Conservation (phyloP, 2,113 vertebrate species). For the Atrichornis clamosus region DNA sequence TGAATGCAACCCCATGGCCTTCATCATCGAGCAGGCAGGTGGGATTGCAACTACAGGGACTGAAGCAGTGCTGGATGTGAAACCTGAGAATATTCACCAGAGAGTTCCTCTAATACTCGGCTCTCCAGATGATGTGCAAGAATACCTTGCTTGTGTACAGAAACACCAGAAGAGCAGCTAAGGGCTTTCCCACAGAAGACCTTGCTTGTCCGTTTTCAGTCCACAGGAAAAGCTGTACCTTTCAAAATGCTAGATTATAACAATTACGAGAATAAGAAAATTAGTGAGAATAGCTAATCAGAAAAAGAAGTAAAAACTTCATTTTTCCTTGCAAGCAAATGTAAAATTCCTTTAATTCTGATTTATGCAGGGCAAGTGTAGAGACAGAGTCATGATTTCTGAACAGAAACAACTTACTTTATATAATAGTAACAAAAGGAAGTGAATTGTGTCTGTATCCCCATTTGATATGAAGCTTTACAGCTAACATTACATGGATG, state of each 20-base stretch:
- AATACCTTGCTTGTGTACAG: constrained; percentile 88
- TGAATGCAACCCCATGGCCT: constrained; percentile 97
- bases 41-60: constrained; percentile 90
- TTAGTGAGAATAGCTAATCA: not conserved
- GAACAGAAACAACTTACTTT: not conserved
- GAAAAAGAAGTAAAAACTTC: not conserved
- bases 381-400: not conserved
- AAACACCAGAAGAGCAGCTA: constrained; percentile 75
- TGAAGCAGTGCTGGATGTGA: constrained; percentile 84
- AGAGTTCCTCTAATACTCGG: constrained; percentile 89
- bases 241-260: not conserved
- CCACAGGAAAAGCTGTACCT: not conserved
- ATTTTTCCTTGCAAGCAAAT: not conserved
- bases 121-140: constrained; percentile 89
- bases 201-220: not conserved
- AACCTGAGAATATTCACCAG: constrained; percentile 89
- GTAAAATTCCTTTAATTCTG: not conserved
- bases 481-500: not conserved
- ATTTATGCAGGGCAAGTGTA: not conserved
- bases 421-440: not conserved
- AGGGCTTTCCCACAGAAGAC: not conserved
- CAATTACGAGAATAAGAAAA: not conserved
- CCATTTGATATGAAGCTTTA: not conserved
- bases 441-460: not conserved
- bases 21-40: constrained; percentile 93